Evolutionary conservation across 1,140 invertebrate genomes (phyloP).

Genomic region (Parapsyche elsis): DNA sequence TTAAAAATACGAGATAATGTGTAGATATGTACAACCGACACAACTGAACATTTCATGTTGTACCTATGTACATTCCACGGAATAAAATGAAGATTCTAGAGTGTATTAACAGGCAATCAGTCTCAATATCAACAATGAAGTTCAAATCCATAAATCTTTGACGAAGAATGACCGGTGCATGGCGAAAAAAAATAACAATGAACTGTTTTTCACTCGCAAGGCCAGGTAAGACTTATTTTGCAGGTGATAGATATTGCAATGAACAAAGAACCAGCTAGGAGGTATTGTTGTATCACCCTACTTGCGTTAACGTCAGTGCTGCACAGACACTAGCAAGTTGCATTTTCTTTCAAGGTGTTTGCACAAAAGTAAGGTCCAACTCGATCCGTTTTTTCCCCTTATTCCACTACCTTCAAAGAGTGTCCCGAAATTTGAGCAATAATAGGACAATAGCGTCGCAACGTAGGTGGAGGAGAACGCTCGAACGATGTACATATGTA

Average conservation of each 20-base stretch:
- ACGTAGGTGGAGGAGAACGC: conserved; percentile 50
- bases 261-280: conserved; percentile 43
- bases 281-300: conserved; percentile 44
- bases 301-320: conserved; percentile 28
- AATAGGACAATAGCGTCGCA: conserved; percentile 51
- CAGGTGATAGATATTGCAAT: conserved; percentile 51
- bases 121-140: conserved; percentile 46
- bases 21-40: not conserved
- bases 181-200: conserved; percentile 42
- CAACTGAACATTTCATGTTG: not conserved
- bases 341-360: conserved; percentile 52
- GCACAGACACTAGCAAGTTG: conserved; percentile 46
- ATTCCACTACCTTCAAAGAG: not conserved
- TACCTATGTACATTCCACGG: conserved; percentile 8
- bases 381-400: conserved; percentile 47
- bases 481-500: conserved; percentile 35
- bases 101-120: conserved; percentile 53
- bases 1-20: not conserved
- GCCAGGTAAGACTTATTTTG: conserved; percentile 55
- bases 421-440: conserved; percentile 39
- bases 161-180: conserved; percentile 39
- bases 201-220: conserved; percentile 49
- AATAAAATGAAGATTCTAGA: conserved; percentile 24
- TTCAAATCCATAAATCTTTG: conserved; percentile 48
- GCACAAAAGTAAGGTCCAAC: conserved; percentile 55